phyloP scores from a whole-genome alignment of 2,113 vertebrate genomes.

The Neolamprologus brichardi region DNA sequence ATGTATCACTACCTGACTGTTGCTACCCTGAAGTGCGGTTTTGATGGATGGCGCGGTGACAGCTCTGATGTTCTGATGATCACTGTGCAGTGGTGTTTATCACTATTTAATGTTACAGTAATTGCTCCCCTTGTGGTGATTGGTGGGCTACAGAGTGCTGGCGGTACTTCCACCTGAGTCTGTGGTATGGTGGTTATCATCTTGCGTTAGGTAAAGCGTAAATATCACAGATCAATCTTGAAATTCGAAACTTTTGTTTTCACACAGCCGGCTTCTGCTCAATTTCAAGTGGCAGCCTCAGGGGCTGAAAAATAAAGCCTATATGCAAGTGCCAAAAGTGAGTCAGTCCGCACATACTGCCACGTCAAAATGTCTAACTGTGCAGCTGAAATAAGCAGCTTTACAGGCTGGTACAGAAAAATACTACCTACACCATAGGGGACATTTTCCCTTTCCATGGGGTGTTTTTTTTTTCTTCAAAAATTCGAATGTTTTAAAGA shows the following conservation, averaged over 20 bases:
- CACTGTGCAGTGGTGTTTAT: constrained; percentile 55
- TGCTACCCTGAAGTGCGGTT: constrained; percentile 39
- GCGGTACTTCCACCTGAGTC: constrained; percentile 28
- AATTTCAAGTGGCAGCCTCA: background rate
- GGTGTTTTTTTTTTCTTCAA: background rate
- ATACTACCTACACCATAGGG: background rate
- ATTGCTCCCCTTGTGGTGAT: constrained; percentile 62
- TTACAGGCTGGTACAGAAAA: background rate
- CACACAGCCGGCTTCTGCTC: background rate
- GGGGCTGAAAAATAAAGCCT: background rate
- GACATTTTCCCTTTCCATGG: background rate
- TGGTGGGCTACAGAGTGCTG: constrained; percentile 28
- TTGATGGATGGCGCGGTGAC: constrained; percentile 62
- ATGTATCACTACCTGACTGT: constrained; percentile 61
- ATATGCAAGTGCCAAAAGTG: background rate
- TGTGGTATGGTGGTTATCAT: background rate
- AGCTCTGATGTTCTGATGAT: constrained; percentile 65
- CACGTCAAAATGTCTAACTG: background rate
- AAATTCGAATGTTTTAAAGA: accelerated
- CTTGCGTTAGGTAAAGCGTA: constrained; percentile 7
- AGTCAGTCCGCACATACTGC: background rate
- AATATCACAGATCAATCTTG: background rate
- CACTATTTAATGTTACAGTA: constrained; percentile 67
- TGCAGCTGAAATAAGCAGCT: background rate
- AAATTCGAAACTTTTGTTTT: background rate